These are phyloP conservation scores for Oreochromis mossambicus DNA, from an alignment of 2,797 vertebrate species.

Conservation along the genomic window DNA sequence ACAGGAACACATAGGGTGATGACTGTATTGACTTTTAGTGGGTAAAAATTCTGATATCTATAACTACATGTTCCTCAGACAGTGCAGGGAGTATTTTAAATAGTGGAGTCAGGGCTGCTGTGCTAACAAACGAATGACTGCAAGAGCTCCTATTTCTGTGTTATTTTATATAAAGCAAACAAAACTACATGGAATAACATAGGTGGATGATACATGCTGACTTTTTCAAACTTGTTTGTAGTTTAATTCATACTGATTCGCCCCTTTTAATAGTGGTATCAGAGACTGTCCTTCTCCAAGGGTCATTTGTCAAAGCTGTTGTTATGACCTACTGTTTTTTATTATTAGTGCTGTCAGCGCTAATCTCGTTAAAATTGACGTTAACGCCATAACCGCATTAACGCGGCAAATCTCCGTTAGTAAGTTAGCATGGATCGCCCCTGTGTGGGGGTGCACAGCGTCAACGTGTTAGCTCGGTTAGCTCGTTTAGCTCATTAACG, in stretches of 20 bases:
- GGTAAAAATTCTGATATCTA: background rate
- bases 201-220: background rate
- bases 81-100: background rate
- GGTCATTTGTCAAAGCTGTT: background rate
- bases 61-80: background rate
- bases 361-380: background rate
- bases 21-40: background rate
- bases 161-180: background rate
- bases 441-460: background rate
- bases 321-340: background rate
- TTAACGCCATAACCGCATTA: accelerated
- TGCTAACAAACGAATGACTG: background rate
- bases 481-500: accelerated
- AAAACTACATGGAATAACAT: background rate
- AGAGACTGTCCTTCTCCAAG: background rate
- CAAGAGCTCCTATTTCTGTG: background rate
- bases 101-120: background rate
- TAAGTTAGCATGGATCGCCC: background rate
- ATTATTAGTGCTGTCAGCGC: background rate
- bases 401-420: accelerated
- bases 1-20: background rate
- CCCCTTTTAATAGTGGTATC: background rate
- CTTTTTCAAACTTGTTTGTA: background rate
- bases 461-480: background rate
- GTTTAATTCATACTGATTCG: background rate